A percentile compares a stretch with the other conserved stretches of the same genome.
Conservation (phyloP, 1,140 invertebrate genomes). For the Eupeodes corollae region DNA sequence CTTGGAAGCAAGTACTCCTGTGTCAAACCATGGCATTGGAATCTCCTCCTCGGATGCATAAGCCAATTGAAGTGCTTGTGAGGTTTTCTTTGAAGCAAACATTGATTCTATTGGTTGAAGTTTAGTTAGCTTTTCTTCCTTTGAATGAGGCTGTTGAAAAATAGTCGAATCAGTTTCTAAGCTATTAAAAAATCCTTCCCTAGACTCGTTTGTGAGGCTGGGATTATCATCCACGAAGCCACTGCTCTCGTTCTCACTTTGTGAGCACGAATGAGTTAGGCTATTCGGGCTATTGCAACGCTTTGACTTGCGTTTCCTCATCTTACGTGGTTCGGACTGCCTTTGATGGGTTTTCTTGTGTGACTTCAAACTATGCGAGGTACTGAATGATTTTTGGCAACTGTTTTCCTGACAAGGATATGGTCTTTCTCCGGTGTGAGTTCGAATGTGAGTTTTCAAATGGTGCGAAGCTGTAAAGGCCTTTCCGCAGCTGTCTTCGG, state of each 20-base stretch:
- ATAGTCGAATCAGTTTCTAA: conserved; percentile 7
- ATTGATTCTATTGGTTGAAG: neutral
- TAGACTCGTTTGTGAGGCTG: too few relatives aligned
- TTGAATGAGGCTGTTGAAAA: too few relatives aligned
- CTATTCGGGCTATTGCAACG: neutral
- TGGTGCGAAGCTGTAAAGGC: conserved; percentile 90
- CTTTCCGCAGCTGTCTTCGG: conserved; percentile 73
- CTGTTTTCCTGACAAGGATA: conserved; percentile 60
- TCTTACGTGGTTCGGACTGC: conserved; percentile 15
- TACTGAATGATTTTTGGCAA: conserved; percentile 68
- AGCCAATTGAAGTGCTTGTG: conserved; percentile 55
- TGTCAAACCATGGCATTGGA: conserved; percentile 58
- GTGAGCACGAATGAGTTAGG: conserved; percentile 1
- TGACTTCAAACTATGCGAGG: conserved; percentile 67
- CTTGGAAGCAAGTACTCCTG: conserved; percentile 46
- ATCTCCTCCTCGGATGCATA: conserved; percentile 62
- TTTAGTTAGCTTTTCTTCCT: neutral
- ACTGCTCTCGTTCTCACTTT: conserved; percentile 4
- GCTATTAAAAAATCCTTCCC: conserved; percentile 3
- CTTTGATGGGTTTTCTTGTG: conserved; percentile 56
- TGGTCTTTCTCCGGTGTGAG: conserved; percentile 50
- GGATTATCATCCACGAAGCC: conserved; percentile 3
- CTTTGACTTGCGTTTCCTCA: conserved; percentile 4
- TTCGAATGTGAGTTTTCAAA: conserved; percentile 64
- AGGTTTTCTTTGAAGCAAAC: conserved; percentile 21